Evolutionary conservation across 2,888 invertebrate genomes (phyloP), one percentile per base, ranked within the genome.

Genomic region (Drosophila atripex): DNA sequence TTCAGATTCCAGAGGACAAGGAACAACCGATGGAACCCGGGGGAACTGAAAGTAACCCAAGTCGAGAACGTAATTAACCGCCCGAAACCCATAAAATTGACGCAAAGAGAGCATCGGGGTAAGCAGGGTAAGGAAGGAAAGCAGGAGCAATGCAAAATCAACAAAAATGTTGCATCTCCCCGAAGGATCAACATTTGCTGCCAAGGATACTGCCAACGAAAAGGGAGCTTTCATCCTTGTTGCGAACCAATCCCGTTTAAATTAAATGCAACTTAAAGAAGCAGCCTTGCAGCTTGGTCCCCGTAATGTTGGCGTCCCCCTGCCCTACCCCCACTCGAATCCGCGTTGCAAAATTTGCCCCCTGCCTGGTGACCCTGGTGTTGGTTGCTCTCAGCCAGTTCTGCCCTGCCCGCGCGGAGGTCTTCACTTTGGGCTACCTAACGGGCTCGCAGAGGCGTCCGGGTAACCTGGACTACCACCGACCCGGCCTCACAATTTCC

Each of bases 371-470:
- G 2, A 30, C 18, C 8, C 25, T 63, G 3, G 54, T 68, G n/a
- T 23, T 73, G 52, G 52, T 71, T 51, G 61, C 51, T 14, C 25
- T 69, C 4, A 43, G 49, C 41, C 63, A 58, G 46, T 5, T 23
- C 43, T 25, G 51, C 43, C 28, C 49, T 12, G 52, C 75, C 54
- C 63, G 85, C 78, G 92, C 93, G 25, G 94, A 95, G 79, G 94
- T 93, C 51, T 96, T 96, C 90, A 95, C 94, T 18, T 92, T 97
- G 70, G 97, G 97, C 51, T 97, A 97, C 91, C 92, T 97, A 75
- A 97, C 97, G 1, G 97, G 97, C 4, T 96, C 97, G 11, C 94
- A 96, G 89, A 93, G 97, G 70, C 93, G 94, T 65, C 94, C 94
- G 18, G 96, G 95, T 18, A 96, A 97, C 92, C 92, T 94, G 78